These are phyloP conservation scores for Galaxea fascicularis DNA, from an alignment of 92 coral and sea anemone genomes.

Conservation along the genomic window DNA sequence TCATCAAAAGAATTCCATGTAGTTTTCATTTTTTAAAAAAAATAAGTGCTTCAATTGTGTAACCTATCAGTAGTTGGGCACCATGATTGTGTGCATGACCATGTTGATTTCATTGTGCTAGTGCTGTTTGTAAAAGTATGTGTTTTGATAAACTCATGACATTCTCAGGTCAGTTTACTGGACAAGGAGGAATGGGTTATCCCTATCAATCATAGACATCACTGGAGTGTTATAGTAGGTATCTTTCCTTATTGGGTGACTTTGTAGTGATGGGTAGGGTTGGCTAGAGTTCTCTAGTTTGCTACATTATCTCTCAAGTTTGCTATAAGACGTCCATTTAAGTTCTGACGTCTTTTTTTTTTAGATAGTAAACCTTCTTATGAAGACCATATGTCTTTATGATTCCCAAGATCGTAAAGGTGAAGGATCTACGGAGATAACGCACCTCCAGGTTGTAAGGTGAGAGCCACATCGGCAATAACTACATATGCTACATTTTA, in stretches of 20 bases:
- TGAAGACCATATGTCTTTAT: background rate
- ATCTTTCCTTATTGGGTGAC: background rate
- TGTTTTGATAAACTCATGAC: background rate
- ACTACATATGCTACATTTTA: too few species aligned
- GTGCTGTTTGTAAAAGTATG: background rate
- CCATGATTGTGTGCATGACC: too few species aligned
- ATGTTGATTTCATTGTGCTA: too few species aligned
- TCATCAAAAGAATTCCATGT: too few species aligned
- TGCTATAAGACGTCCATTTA: background rate
- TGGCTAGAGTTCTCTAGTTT: background rate
- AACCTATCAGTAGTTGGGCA: too few species aligned
- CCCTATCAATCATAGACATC: background rate
- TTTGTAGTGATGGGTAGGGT: too few species aligned
- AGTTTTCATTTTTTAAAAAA: too few species aligned
- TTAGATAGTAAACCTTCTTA: background rate
- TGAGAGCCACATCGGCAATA: too few species aligned
- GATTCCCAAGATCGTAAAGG: background rate
- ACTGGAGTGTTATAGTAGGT: constrained; percentile 9
- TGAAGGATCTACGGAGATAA: background rate
- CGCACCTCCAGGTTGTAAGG: background rate
- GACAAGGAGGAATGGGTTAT: constrained; percentile 5
- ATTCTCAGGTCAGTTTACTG: background rate
- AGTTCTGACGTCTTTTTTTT: background rate
- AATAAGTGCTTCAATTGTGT: too few species aligned
- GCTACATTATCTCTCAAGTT: background rate